phyloP scores from a whole-genome alignment of 2,888 invertebrate genomes.

The Sipha maydis region DNA sequence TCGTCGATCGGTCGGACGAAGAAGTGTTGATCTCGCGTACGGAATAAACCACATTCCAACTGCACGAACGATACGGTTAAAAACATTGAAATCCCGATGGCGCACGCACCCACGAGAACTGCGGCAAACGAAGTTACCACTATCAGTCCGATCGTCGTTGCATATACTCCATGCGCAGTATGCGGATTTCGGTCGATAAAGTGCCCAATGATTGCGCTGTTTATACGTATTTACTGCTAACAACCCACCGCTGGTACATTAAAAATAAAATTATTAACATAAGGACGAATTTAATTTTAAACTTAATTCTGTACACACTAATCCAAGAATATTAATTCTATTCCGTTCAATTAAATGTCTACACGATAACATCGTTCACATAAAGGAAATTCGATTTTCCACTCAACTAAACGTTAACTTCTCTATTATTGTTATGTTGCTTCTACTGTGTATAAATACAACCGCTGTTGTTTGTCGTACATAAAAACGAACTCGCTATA shows the following conservation, averaged over 20 bases:
- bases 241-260: not conserved
- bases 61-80: no score
- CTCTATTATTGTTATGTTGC: not conserved
- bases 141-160: no score
- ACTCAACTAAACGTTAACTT: constrained; percentile 15
- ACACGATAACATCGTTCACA: constrained; percentile 1
- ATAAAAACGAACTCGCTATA: not conserved
- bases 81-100: no score
- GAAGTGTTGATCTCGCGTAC: no score
- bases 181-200: no score
- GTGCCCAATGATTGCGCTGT: not conserved
- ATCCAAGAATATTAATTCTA: not conserved
- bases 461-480: not conserved
- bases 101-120: no score
- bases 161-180: no score
- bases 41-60: no score
- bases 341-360: constrained; percentile 22
- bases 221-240: not conserved
- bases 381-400: constrained; percentile 28
- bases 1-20: no score
- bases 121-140: no score
- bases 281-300: not conserved
- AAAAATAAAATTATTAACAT: not conserved
- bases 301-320: not conserved
- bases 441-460: not conserved